Evolutionary conservation across 2,797 vertebrate species (phyloP).

Genomic region (Trachops cirrhosus): DNA sequence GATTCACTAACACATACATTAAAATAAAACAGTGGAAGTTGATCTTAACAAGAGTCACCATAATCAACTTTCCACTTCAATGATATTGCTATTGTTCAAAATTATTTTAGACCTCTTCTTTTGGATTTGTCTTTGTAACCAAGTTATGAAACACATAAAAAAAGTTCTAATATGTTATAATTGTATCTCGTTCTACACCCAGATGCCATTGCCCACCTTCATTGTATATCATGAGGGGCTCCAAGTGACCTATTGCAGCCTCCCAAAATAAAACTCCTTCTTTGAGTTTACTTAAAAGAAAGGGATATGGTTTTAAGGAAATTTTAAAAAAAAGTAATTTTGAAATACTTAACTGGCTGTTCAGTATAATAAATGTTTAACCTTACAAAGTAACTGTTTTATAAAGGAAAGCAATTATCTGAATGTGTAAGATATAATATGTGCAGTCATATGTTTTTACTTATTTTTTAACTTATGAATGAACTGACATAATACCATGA

Average conservation of each 20-base stretch:
- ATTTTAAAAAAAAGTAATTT: background rate
- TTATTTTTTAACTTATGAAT: background rate
- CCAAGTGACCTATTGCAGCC: background rate
- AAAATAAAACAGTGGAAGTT: background rate
- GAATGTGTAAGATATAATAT: background rate
- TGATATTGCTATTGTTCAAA: background rate
- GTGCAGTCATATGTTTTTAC: background rate
- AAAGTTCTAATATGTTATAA: background rate
- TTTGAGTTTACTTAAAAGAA: conserved; percentile 15
- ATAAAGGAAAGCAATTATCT: background rate
- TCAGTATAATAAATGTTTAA: background rate
- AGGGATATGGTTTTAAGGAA: background rate
- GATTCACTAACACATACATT: background rate
- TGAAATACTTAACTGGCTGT: background rate
- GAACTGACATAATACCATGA: background rate
- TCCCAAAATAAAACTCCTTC: background rate
- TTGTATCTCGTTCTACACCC: background rate
- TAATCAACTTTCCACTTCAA: background rate
- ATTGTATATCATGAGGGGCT: background rate
- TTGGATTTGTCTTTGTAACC: background rate
- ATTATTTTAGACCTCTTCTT: background rate
- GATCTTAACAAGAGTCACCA: background rate
- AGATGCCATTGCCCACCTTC: background rate
- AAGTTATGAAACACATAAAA: background rate
- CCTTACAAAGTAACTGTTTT: background rate